Base-by-base conservation (phyloP, 2,888 invertebrate species). In the Nycteola revayana region DNA sequence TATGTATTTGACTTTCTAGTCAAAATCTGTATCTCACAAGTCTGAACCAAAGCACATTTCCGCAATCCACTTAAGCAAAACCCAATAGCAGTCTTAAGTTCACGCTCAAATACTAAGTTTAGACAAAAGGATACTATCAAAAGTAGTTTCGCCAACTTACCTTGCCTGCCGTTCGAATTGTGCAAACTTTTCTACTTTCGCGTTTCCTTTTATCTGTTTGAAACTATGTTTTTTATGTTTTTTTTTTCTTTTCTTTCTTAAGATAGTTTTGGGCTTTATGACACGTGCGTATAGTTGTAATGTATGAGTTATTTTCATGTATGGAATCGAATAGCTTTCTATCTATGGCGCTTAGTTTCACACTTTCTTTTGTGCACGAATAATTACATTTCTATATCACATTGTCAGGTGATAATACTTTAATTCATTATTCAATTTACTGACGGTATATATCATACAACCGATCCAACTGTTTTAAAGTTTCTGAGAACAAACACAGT, bases 121-220 rank as follows among this genome's bases (percentile, higher is more conserved):
- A 84, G 84, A 86, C 82, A 86, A 84, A 79, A 78, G 81, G 69
- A 66, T 60, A 68, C 77, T 71, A 79, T 78, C 77, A 75, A 66
- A 74, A 77, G 79, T 79, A 82, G 81, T 81, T 78, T 61, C 62
- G 48, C 68, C 69, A 68, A 66, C 73, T 54, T 70, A 76, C 77
- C 77, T 75, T 76, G 60, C 75, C 75, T 72, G 60, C 63, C 65
- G 67, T 74, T 79, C 64, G 72, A 73, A 80, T 77, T 71, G 83
- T 82, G 70, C 66, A 71, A 85, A 86, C 70, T 87, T 86, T 83
- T 60, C 82, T 75, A 81, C 77, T 84, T 81, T 78, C 76, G 42
- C 76, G 75, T 75, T 84, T 75, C 80, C 77, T 78, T 84, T 85
- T 84, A 82, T 84, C 71, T 77, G 66, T 74, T 69, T 46, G 67